phyloP scores from a whole-genome alignment of 2,113 vertebrate genomes.

The Himantopus leucocephalus region DNA sequence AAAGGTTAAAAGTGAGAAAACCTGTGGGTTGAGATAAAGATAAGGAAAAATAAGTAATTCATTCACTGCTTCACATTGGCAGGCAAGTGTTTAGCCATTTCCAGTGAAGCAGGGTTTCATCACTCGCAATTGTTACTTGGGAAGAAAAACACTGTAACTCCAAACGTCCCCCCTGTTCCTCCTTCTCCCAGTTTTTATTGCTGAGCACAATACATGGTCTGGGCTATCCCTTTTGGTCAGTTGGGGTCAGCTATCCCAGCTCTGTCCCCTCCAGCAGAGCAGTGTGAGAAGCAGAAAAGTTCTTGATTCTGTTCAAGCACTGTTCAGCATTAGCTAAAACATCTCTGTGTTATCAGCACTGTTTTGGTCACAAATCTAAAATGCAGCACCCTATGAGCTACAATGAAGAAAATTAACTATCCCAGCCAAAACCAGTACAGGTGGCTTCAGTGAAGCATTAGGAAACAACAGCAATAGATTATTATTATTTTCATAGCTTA shows the following conservation, averaged over 20 bases:
- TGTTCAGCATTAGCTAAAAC: neutral
- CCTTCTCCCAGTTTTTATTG: neutral
- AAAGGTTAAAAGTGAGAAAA: neutral
- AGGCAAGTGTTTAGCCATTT: neutral
- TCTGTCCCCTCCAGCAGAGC: neutral
- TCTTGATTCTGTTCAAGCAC: neutral
- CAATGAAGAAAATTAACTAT: neutral
- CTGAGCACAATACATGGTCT: accelerated
- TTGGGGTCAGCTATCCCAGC: neutral
- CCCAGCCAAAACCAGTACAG: neutral
- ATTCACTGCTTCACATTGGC: neutral
- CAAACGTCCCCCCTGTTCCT: accelerated
- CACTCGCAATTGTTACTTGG: neutral
- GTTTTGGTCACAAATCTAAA: neutral
- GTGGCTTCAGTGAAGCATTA: neutral
- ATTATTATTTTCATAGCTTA: neutral
- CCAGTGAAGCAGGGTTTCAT: neutral
- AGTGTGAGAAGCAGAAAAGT: neutral
- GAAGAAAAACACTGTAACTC: accelerated
- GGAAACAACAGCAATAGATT: neutral
- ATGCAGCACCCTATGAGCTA: neutral
- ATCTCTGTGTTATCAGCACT: neutral
- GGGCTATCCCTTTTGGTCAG: neutral
- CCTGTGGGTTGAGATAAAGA: neutral
- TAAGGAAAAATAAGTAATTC: neutral